A percentile compares a stretch with the other conserved stretches of the same genome.
Conservation (phyloP, 92 coral and sea anemone genomes). For the Pocillopora grandis region DNA sequence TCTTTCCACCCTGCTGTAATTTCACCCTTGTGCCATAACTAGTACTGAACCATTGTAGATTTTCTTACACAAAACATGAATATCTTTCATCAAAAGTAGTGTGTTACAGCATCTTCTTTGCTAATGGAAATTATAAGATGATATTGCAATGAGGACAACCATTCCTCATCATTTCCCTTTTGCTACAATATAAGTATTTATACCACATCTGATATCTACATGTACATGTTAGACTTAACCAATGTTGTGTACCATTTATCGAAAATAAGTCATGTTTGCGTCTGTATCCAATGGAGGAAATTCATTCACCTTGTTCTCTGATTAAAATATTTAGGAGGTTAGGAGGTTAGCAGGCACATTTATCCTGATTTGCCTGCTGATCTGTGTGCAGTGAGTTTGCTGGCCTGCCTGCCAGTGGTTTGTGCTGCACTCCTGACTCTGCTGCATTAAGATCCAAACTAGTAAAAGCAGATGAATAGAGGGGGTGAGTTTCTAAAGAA, state of each 20-base stretch:
- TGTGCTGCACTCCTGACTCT: slow-evolving; percentile 98
- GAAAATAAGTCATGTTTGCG: slow-evolving; percentile 14
- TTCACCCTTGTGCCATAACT: no score
- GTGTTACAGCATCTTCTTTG: neutral
- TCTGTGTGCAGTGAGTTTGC: slow-evolving; percentile 94
- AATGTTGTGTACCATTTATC: slow-evolving; percentile 7
- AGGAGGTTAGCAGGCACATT: slow-evolving; percentile 70
- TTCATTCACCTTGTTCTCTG: neutral
- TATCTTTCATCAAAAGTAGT: neutral
- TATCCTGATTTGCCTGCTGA: slow-evolving; percentile 96
- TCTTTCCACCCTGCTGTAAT: no score
- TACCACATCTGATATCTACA: slow-evolving; percentile 27
- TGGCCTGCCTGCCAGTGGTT: slow-evolving; percentile 96
- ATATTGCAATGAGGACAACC: neutral
- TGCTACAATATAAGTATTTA: slow-evolving; percentile 20
- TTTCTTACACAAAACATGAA: neutral
- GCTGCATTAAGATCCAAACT: slow-evolving; percentile 99
- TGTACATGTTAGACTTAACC: slow-evolving; percentile 2
- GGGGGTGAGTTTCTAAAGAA: neutral
- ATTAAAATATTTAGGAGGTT: slow-evolving; percentile 3
- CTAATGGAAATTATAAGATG: no score
- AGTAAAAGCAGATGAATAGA: neutral
- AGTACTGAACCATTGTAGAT: no score
- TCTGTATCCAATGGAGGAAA: slow-evolving; percentile 23
- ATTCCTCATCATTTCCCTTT: neutral